Evolutionary conservation across 1,140 invertebrate genomes (phyloP), one percentile per base, ranked within the genome.

Genomic region (Trichonephila clavata): DNA sequence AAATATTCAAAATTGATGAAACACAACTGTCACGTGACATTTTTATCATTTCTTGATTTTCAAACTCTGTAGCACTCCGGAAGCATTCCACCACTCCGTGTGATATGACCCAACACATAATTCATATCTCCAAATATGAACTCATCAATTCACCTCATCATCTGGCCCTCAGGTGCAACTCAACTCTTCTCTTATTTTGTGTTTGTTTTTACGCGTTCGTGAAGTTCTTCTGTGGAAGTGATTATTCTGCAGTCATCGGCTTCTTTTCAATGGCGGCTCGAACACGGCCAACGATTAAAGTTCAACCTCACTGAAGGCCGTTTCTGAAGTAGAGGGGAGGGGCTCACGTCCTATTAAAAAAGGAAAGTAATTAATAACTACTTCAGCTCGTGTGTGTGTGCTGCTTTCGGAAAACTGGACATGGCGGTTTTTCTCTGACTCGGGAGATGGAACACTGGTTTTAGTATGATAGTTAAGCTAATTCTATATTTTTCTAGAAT

Each of bases 281-380:
- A 86, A 32, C 83, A 86, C 61, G 10, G 27, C 32, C 39, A 20
- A 60, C 86, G 57, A 87, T 87, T 63, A 71, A 88, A 88, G 86
- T 88, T 88, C 86, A 68, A n/a, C 32, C 20, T n/a, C 63, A 68
- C n/a, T 27, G 65, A 89, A 14, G 65, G 43, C 32, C 68, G 20
- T 13, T 59, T 27, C 63, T 60, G 7, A 59, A 90, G 68, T 80
- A 57, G n/a, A 71, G 21, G 57, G 88, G 88, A 90, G 88, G 88
- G 88, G 65, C 39, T 18, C 14, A 20, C 60, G 71, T 90, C 88
- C 88, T 43, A 90, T 90, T 80, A 90, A 80, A 90, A 90, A 80
- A 68, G 68, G 43, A 90, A 90, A 90, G 50, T 80, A 90, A 90
- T 90, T 90, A 90, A 90, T 90, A 80, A 80, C 88, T 27, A n/a